Evolutionary conservation across 2,888 invertebrate species (phyloP).

Genomic region (Eupeodes latifasciatus): DNA sequence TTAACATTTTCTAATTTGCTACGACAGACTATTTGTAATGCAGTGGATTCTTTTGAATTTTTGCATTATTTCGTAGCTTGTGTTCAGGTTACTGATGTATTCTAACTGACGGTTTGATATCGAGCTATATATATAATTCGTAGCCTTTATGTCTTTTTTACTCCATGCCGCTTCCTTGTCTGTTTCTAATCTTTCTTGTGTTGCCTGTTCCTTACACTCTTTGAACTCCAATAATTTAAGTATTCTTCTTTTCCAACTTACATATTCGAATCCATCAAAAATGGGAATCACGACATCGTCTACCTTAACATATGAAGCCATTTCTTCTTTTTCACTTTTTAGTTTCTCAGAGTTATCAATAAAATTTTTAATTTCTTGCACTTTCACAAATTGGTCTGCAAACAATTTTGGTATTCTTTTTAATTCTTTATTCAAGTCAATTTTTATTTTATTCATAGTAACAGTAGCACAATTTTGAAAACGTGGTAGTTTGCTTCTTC

Average conservation of each 20-base stretch:
- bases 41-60: constrained; percentile 42
- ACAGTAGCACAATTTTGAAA: no score
- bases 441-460: no score
- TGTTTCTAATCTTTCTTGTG: constrained; percentile 14
- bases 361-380: constrained; percentile 9
- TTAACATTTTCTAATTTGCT: constrained; percentile 43
- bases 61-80: constrained; percentile 33
- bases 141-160: constrained; percentile 18
- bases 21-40: constrained; percentile 37
- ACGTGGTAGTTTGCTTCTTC: no score
- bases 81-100: constrained; percentile 26
- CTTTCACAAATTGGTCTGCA: constrained; percentile 1
- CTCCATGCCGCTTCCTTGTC: constrained; percentile 22
- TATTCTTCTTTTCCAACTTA: constrained; percentile 28
- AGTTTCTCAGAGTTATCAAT: constrained; percentile 19
- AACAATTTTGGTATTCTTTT: constrained; percentile 28
- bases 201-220: constrained; percentile 27
- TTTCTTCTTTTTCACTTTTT: constrained; percentile 3
- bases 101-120: constrained; percentile 32
- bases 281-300: constrained; percentile 24
- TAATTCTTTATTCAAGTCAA: background rate
- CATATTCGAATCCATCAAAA: constrained; percentile 32
- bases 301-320: constrained; percentile 33
- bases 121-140: constrained; percentile 30
- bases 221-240: constrained; percentile 37